These are phyloP conservation scores for Stenichneumon culpator DNA, from an alignment of 2,888 invertebrate species.

Conservation along the genomic window DNA sequence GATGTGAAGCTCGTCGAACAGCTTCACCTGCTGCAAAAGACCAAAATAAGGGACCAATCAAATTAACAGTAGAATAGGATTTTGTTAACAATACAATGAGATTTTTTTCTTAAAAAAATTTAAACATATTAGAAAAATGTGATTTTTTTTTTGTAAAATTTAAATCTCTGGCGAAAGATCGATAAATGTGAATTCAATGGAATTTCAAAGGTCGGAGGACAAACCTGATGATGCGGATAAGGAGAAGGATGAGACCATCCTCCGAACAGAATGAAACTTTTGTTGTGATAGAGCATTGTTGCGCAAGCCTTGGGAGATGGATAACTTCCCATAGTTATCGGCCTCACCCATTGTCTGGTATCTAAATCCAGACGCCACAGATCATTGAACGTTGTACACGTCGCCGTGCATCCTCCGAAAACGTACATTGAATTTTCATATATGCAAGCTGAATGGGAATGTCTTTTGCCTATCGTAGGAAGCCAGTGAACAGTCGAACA, in stretches of 20 bases:
- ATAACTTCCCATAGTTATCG: constrained; percentile 94
- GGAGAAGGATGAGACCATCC: constrained; percentile 98
- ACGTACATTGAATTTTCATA: constrained; percentile 96
- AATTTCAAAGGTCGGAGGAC: neutral
- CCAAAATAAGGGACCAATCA: neutral
- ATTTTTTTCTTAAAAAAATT: neutral
- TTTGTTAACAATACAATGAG: neutral
- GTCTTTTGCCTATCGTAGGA: constrained; percentile 95
- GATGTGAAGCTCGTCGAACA: constrained; percentile 96
- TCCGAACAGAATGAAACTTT: constrained; percentile 95
- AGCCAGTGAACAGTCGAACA: constrained; percentile 87
- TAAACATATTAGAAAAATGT: too few relatives aligned
- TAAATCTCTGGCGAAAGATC: neutral
- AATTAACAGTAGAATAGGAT: neutral
- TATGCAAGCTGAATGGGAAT: constrained; percentile 96
- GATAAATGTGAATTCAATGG: neutral
- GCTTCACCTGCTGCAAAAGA: constrained; percentile 88
- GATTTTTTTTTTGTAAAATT: neutral
- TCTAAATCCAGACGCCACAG: constrained; percentile 97
- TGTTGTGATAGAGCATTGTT: constrained; percentile 94
- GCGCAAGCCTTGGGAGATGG: constrained; percentile 98
- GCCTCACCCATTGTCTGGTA: constrained; percentile 93
- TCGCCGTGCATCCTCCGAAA: constrained; percentile 98
- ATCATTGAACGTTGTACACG: constrained; percentile 98
- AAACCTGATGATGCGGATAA: constrained; percentile 92